Base-by-base conservation (phyloP, 2,113 vertebrate genomes). In the Indri indri region DNA sequence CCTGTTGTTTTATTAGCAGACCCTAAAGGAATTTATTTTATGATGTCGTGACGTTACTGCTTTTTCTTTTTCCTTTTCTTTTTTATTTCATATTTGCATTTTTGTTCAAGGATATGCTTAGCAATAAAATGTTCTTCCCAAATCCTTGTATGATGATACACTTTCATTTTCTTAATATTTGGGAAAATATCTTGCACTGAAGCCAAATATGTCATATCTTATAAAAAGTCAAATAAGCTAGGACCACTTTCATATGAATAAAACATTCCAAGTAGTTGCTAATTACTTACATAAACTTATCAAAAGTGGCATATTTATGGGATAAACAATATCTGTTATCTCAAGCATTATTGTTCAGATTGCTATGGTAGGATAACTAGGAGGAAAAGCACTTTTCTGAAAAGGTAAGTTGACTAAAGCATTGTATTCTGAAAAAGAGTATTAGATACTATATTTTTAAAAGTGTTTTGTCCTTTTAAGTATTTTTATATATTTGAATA, bases 51-150 rank as follows among this genome's bases (percentile, higher is more conserved):
- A 99, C 98, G 98, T 98, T 99, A 98, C 97, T 98, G 98, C 98
- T 99, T 99, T 99, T 92, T 97, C 97, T 97, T 95, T 98, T 97
- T 63, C 22, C 96, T 97, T 98, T 98, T 98, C 32, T 97, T 98
- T 98, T 99, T 99, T 94, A 97, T 98, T 99, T 99, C 94, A 97
- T 98, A 98, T 99, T 99, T 99, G 99, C 98, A 99, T 99, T 99
- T 99, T 99, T 98, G 99, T 99, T 99, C 99, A 99, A 99, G 99
- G 99, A 99, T 99, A 99, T 99, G 99, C 99, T 99, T 99, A 99
- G 99, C 99, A 99, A 99, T 99, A 99, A 99, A 99, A 99, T 99
- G 99, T 99, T 99, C 99, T 99, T 99, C 99, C 99, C 99, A 99
- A 99, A 99, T 86, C 95, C 98, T 98, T 98, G 98, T 97, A 96